phyloP scores from a whole-genome alignment of 2,113 vertebrate species.

The Chloebia gouldiae region DNA sequence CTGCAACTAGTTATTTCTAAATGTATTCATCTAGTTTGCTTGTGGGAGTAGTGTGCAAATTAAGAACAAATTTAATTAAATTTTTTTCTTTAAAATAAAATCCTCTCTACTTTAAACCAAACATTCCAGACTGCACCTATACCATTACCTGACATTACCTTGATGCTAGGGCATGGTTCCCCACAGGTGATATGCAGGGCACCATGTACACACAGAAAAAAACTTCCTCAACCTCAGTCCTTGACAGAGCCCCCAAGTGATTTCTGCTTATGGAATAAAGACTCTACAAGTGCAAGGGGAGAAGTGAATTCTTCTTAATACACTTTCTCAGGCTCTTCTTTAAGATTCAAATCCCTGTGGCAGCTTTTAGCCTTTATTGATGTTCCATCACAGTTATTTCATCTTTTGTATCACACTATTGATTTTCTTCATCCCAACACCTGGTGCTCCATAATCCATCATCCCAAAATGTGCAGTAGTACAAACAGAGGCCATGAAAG shows the following conservation, averaged over 20 bases:
- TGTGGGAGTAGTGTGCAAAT: neutral
- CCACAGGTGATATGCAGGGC: neutral
- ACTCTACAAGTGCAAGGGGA: neutral
- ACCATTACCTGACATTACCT: neutral
- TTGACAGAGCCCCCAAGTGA: neutral
- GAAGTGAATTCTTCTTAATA: neutral
- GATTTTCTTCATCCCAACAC: slow-evolving; percentile 24
- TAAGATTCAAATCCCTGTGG: slow-evolving; percentile 42
- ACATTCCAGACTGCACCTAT: neutral
- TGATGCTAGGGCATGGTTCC: accelerated
- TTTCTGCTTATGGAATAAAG: neutral
- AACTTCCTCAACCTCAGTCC: neutral
- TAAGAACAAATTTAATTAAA: neutral
- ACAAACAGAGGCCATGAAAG: slow-evolving; percentile 19
- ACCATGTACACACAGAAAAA: neutral
- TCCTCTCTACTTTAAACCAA: neutral
- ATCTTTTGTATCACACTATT: slow-evolving; percentile 26
- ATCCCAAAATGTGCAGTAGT: slow-evolving; percentile 10
- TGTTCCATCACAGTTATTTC: slow-evolving; percentile 45
- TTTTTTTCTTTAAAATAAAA: neutral
- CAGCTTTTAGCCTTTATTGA: slow-evolving; percentile 45
- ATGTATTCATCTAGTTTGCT: neutral
- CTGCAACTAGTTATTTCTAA: neutral
- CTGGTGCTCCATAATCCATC: neutral
- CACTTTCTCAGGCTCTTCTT: slow-evolving; percentile 3